Conservation (phyloP, 2,888 invertebrate species). For the Merodon equestris region DNA sequence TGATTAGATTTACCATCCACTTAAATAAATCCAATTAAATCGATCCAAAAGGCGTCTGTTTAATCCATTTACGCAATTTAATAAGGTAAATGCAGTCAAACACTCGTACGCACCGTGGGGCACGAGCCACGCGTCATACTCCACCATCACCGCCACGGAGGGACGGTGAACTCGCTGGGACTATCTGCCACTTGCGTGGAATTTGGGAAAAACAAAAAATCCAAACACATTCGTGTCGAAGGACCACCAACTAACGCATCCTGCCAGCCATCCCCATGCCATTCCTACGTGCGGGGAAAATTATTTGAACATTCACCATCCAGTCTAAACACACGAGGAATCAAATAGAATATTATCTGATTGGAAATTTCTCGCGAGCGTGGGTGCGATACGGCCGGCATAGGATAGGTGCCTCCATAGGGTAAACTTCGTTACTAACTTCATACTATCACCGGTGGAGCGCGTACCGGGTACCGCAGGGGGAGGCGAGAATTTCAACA, state of each 20-base stretch:
- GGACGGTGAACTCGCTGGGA: not conserved
- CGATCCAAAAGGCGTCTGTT: constrained; percentile 43
- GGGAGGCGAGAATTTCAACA: constrained; percentile 14
- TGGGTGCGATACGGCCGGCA: not conserved
- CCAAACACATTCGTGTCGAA: not conserved
- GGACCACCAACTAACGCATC: too few species aligned
- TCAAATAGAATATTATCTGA: constrained; percentile 65
- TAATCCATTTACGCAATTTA: constrained; percentile 59
- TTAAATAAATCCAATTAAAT: constrained; percentile 65
- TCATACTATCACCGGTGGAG: constrained; percentile 15
- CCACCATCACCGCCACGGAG: not conserved
- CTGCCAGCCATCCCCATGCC: too few species aligned
- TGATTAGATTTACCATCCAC: constrained; percentile 60
- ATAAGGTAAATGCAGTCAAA: constrained; percentile 64
- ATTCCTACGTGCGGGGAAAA: constrained; percentile 13
- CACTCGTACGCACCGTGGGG: constrained; percentile 4
- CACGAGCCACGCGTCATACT: not conserved
- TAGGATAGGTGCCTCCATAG: not conserved
- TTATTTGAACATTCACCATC: constrained; percentile 42
- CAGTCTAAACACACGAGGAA: constrained; percentile 55
- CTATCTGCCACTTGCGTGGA: constrained; percentile 1
- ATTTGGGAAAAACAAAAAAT: not conserved
- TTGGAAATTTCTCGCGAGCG: constrained; percentile 51
- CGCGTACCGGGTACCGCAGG: not conserved
- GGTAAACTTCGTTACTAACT: constrained; percentile 43